Percentiles rank a stretch among this genome's conserved stretches.
Evolutionary conservation across 2,888 invertebrate species (phyloP).

Genomic region (Andrena minutula): DNA sequence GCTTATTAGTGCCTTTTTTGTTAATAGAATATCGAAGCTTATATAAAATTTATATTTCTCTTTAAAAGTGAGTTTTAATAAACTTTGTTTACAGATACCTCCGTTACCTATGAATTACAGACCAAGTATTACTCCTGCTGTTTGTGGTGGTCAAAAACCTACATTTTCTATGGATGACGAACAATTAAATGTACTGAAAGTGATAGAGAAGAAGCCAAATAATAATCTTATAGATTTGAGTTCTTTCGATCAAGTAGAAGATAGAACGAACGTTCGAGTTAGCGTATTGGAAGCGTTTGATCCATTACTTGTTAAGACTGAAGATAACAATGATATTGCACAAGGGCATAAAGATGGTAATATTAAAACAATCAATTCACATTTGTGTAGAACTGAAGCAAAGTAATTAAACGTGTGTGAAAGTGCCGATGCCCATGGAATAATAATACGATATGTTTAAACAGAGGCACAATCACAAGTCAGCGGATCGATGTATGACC

Average conservation of each 20-base stretch:
- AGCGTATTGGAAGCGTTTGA: constrained; percentile 95
- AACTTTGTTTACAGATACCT: constrained; percentile 78
- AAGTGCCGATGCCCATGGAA: neutral
- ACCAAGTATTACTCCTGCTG: constrained; percentile 67
- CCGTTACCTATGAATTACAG: constrained; percentile 82
- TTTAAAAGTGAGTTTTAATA: constrained; percentile 4
- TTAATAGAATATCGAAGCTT: neutral
- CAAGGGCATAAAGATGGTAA: constrained; percentile 73
- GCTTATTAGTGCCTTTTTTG: constrained; percentile 9
- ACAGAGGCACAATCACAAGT: constrained; percentile 86
- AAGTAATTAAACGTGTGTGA: neutral
- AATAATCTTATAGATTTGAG: constrained; percentile 88
- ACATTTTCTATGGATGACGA: constrained; percentile 75
- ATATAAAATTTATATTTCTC: neutral
- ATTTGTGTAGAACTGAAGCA: neutral
- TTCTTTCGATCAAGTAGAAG: constrained; percentile 84
- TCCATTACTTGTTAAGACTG: constrained; percentile 90
- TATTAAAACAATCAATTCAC: constrained; percentile 15
- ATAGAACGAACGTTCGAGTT: constrained; percentile 86
- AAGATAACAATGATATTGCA: constrained; percentile 84
- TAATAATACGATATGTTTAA: constrained; percentile 36
- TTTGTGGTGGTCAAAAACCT: constrained; percentile 58
- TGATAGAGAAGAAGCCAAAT: constrained; percentile 85
- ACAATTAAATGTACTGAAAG: constrained; percentile 83
- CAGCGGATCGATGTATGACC: constrained; percentile 90